Evolutionary conservation across 2,797 vertebrate genomes (phyloP).

Genomic region (Diplodus puntazzo): DNA sequence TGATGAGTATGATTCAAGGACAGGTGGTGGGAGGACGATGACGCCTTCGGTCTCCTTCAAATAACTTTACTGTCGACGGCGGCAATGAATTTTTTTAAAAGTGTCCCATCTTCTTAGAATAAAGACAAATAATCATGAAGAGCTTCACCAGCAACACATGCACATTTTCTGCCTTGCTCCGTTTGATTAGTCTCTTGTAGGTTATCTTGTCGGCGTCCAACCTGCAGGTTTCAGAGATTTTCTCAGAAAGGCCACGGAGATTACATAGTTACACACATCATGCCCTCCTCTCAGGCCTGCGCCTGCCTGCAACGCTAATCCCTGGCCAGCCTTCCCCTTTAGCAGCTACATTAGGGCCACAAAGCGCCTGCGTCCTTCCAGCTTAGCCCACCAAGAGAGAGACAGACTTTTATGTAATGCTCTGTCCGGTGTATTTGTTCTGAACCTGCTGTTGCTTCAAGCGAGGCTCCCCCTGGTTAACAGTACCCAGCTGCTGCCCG

Average conservation of each 20-base stretch:
- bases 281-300: constrained; percentile 63
- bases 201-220: constrained; percentile 47
- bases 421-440: constrained; percentile 69
- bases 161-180: constrained; percentile 5
- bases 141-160: background rate
- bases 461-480: constrained; percentile 67
- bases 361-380: constrained; percentile 64
- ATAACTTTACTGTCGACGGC: constrained; percentile 41
- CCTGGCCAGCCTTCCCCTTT: constrained; percentile 54
- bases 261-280: constrained; percentile 71
- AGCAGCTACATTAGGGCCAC: constrained; percentile 58
- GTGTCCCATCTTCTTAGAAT: background rate
- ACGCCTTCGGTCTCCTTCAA: constrained; percentile 53
- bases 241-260: constrained; percentile 59
- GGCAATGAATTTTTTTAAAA: constrained; percentile 1
- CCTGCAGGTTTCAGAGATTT: constrained; percentile 57
- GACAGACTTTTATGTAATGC: constrained; percentile 82
- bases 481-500: constrained; percentile 70
- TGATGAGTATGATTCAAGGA: constrained; percentile 77
- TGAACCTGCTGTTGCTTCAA: constrained; percentile 73
- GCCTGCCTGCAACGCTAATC: constrained; percentile 73
- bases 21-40: constrained; percentile 67
- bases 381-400: constrained; percentile 68
- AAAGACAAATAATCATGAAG: background rate
- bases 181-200: constrained; percentile 26